These are phyloP conservation scores for Nycticorax nycticorax DNA, from an alignment of 2,113 vertebrate genomes.

Conservation along the genomic window DNA sequence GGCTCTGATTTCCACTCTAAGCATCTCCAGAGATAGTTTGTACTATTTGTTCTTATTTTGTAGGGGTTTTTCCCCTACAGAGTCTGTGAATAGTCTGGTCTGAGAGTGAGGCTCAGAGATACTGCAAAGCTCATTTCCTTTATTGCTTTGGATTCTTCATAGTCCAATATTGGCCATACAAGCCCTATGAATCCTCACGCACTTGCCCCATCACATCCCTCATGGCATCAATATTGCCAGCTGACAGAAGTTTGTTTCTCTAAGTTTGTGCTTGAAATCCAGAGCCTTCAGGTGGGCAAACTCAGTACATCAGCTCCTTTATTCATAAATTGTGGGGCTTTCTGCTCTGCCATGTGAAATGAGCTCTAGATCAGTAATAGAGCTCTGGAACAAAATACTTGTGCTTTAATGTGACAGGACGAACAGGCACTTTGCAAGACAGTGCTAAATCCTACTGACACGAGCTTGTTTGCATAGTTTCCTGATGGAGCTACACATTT, in stretches of 20 bases:
- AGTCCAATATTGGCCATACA: not conserved
- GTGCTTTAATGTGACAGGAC: not conserved
- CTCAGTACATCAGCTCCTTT: not conserved
- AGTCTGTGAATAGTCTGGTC: not conserved
- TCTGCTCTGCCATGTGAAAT: not conserved
- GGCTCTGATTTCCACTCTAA: not conserved
- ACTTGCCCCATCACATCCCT: not conserved
- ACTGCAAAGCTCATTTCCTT: not conserved
- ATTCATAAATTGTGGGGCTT: not conserved
- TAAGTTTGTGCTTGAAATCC: not conserved
- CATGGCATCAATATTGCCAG: not conserved
- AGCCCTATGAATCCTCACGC: not conserved
- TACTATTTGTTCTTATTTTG: not conserved
- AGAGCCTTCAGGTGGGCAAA: not conserved
- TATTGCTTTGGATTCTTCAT: not conserved
- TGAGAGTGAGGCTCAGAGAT: not conserved
- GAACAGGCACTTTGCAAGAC: not conserved
- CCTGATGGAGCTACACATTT: slow-evolving; percentile 21
- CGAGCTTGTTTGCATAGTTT: not conserved
- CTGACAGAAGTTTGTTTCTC: not conserved
- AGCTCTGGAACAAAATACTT: not conserved
- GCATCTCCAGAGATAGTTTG: not conserved
- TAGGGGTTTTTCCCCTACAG: not conserved
- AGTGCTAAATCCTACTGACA: not conserved
- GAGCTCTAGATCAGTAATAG: not conserved